Base-by-base conservation (phyloP, 2,113 vertebrate species). In the Rhodinocichla rosea region DNA sequence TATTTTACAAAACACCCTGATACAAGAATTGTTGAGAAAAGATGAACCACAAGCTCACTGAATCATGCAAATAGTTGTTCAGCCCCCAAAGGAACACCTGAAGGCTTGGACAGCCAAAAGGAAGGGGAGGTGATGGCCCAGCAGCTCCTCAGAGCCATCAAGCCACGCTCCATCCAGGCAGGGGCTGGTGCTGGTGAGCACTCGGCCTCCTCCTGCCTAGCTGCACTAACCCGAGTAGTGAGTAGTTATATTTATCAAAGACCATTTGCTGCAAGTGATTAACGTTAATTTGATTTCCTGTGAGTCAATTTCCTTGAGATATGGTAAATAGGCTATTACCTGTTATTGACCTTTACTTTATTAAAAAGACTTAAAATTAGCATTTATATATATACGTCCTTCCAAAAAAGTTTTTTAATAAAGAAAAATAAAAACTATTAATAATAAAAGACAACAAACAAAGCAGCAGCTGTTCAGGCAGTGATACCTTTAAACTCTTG, bases 401-500 rank as follows among this genome's bases (percentile, higher is more conserved):
- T 98, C 94, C 95, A 94, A 97, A 59, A 28, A 5, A 4, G 4
- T 2, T 12, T 39, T 40, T 70, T 11, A 74, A 83, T n/a, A 37
- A 62, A 71, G 8, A 9, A 13, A 7, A 74, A n/a, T 20, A 32
- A 35, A 57, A 56, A 1, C 2, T 0, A 6, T 39, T 47, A 22
- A 15, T 26, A 39, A 44, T 13, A 67, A 40, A 65, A 74, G 4
- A 27, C 20, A 67, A 45, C 5, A 56, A 52, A 71, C 4, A 56
- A 56, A 71, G 60, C 2, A 83, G n/a, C 60, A 83, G 73, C 10
- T 23, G 70, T 52, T 90, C 47, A 86, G 55, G 50, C 53, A 90
- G 1, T 3, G 75, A 77, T 98, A 99, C 99, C 99, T 98, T 98
- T 88, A 99, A 97, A 20, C 98, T 98, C 97, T 99, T 99, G 98